These are phyloP conservation scores for Pseudonaja textilis DNA, from an alignment of 2,113 vertebrate genomes.

Conservation along the genomic window DNA sequence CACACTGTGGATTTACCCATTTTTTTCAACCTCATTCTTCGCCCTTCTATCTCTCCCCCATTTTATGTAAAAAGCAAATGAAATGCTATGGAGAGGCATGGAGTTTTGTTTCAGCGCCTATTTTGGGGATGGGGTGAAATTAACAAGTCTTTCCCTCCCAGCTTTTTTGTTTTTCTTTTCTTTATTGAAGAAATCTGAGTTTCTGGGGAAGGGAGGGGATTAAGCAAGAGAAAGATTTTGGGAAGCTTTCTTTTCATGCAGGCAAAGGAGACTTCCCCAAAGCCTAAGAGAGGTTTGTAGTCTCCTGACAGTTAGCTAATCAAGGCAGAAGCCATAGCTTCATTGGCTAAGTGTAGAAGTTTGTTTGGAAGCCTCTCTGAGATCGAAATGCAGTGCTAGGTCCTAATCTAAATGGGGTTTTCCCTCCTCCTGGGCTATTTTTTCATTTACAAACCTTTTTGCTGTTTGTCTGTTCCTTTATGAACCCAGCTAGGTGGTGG, in stretches of 20 bases:
- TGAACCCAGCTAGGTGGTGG: background rate
- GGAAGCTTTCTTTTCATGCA: background rate
- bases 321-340: background rate
- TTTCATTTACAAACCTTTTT: background rate
- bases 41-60: background rate
- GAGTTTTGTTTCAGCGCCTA: background rate
- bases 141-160: background rate
- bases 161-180: background rate
- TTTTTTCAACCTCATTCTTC: background rate
- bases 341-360: background rate
- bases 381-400: background rate
- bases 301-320: background rate
- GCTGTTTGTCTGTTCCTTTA: background rate
- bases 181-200: background rate
- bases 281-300: background rate
- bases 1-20: background rate
- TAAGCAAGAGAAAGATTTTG: background rate
- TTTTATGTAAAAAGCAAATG: background rate
- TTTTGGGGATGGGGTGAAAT: background rate
- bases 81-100: background rate
- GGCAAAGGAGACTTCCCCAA: background rate
- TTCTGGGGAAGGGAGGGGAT: background rate
- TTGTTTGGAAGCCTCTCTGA: background rate
- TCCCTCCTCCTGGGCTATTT: background rate
- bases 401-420: background rate